Evolutionary conservation across 2,113 vertebrate genomes (phyloP).

Genomic region (Otocyon megalotis): DNA sequence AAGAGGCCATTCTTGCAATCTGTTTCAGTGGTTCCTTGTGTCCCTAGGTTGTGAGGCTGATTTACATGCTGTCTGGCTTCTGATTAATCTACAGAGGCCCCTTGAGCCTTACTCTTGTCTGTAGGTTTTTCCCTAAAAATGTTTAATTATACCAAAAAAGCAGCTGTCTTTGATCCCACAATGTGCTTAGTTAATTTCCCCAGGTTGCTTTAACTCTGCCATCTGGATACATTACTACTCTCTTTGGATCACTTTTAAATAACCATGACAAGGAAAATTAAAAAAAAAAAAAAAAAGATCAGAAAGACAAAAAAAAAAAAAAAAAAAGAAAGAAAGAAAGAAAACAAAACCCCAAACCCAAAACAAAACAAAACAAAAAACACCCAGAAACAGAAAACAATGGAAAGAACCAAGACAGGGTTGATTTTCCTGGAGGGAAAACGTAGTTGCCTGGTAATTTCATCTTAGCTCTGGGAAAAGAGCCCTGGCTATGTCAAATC

Average conservation of each 20-base stretch:
- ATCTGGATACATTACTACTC: not conserved
- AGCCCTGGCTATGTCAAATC: not conserved
- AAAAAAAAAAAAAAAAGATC: not conserved
- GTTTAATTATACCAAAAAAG: not conserved
- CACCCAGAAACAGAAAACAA: not conserved
- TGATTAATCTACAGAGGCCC: not conserved
- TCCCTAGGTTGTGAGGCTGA: not conserved
- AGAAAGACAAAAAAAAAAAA: not conserved
- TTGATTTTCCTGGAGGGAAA: slow-evolving; percentile 47
- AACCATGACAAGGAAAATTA: not conserved
- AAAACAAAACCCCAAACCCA: not conserved
- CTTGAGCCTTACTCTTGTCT: not conserved
- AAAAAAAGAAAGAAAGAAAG: not conserved
- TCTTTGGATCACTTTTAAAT: slow-evolving; percentile 32
- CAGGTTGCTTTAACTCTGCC: not conserved
- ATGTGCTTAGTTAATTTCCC: not conserved
- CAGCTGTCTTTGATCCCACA: not conserved
- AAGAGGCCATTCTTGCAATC: not conserved
- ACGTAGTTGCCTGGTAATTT: not conserved
- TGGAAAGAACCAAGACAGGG: slow-evolving; percentile 11
- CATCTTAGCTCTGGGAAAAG: not conserved
- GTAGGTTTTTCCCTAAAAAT: not conserved
- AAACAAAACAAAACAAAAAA: not conserved
- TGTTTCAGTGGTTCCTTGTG: not conserved
- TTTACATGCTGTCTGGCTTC: not conserved